Evolutionary conservation across 2,888 invertebrate species (phyloP).

Genomic region (Scaptomyza caliginosa): DNA sequence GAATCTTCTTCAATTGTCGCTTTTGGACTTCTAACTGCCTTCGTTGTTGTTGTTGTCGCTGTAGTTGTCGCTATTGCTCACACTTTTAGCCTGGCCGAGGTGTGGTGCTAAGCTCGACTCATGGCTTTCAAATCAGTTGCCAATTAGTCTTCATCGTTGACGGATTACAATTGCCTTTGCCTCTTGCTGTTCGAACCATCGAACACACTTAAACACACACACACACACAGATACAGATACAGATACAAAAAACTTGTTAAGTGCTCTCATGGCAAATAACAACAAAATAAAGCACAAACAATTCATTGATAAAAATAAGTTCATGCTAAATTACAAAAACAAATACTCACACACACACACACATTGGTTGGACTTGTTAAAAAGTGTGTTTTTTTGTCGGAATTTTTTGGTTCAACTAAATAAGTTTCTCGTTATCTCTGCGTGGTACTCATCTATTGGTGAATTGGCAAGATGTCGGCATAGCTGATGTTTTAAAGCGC

Average conservation of each 20-base stretch:
- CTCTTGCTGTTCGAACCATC: constrained; percentile 76
- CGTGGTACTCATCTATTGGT: constrained; percentile 74
- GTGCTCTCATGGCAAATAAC: constrained; percentile 45
- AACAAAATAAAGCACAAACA: constrained; percentile 53
- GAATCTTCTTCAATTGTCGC: constrained; percentile 77
- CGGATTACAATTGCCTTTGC: constrained; percentile 75
- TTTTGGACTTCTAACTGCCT: constrained; percentile 54
- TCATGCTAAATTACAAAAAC: constrained; percentile 39
- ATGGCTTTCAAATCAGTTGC: constrained; percentile 82
- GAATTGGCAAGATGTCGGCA: constrained; percentile 85
- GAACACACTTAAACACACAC: background rate
- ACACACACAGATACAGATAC: background rate
- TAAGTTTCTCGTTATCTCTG: constrained; percentile 10
- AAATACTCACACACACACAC: background rate
- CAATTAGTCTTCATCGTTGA: constrained; percentile 82
- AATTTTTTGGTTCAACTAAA: constrained; percentile 19
- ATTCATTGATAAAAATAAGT: constrained; percentile 70
- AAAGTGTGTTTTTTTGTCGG: constrained; percentile 21
- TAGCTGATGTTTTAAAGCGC: constrained; percentile 83
- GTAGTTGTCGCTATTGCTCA: constrained; percentile 37
- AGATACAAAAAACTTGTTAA: constrained; percentile 62
- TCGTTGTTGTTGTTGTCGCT: constrained; percentile 5
- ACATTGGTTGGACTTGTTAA: constrained; percentile 5
- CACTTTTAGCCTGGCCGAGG: constrained; percentile 70
- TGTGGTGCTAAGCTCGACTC: constrained; percentile 82